Evolutionary conservation across 2,888 invertebrate genomes (phyloP), one percentile per base, ranked within the genome.

Genomic region (Tetragonisca angustula): DNA sequence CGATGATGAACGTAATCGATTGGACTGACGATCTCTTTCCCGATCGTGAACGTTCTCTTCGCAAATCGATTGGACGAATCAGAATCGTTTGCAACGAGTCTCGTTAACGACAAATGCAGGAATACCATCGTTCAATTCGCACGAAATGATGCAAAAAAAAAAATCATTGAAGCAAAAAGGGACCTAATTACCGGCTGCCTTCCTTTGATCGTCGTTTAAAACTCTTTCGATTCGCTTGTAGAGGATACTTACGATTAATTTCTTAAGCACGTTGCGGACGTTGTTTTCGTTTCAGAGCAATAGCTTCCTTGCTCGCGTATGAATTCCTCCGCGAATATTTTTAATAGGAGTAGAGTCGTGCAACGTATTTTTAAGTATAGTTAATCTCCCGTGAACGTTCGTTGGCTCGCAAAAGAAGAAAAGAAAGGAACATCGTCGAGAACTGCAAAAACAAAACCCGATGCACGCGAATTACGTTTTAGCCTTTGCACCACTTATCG

Each of bases 171-270:
- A 27, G 27, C 61, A 61, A 61, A 59, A 27, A 56, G 79, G 80
- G 84, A 86, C 87, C 85, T 87, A 85, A 87, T 75, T 80, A 86
- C 82, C 72, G 83, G 81, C 84, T 84, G 84, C 82, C 84, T 86
- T 84, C 71, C 69, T 76, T 80, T 82, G 59, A 76, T 75, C 73
- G 69, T 76, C 50, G 43, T 72, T 69, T 59, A 50, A 62, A 73
- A 32, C 32, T 61, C 54, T 61, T 54, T 64, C 79, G 73, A 73
- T 72, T 68, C 69, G 73, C 73, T 43, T 56, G 54, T 49, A 69
- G 43, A 43, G 54, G 64, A 78, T 50, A 43, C n/a, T 73, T 68
- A 67, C 61, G 9, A 43, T 43, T 43, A 43, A 11, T 50, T 78
- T 70, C 71, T 50, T 75, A 19, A 56, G 71, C 59, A 50, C 77